phyloP scores from a whole-genome alignment of 2,888 invertebrate genomes.

The Melieria omissa region DNA sequence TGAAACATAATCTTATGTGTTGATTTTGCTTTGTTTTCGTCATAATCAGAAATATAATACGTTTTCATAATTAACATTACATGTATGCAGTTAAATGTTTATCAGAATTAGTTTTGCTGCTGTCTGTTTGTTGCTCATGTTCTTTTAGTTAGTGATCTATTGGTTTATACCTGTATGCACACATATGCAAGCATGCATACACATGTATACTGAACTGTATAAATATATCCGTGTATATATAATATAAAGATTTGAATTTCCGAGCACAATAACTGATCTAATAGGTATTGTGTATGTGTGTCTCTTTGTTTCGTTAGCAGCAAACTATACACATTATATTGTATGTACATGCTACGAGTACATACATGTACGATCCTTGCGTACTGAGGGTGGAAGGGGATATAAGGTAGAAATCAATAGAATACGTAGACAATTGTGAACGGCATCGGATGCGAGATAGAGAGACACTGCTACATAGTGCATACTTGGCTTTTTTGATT shows the following conservation, averaged over 20 bases:
- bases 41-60: neutral
- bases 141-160: neutral
- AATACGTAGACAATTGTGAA: no score
- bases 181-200: conserved; percentile 22
- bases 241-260: neutral
- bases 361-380: neutral
- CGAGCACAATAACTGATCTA: neutral
- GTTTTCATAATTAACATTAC: neutral
- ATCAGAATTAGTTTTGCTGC: neutral
- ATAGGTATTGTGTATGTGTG: neutral
- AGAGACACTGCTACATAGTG: no score
- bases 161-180: conserved; percentile 24
- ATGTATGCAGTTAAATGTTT: neutral
- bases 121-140: neutral
- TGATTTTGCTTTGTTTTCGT: neutral
- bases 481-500: neutral
- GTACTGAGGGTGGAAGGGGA: neutral
- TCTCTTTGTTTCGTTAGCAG: neutral
- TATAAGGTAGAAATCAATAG: no score
- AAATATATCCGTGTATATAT: conserved; percentile 5
- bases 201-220: conserved; percentile 31
- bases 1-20: neutral
- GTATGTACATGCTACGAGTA: no score
- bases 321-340: neutral
- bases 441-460: no score